A percentile compares a stretch with the other conserved stretches of the same genome.
phyloP scores from a whole-genome alignment of 2,888 invertebrate genomes.

The Nowickia ferox region DNA sequence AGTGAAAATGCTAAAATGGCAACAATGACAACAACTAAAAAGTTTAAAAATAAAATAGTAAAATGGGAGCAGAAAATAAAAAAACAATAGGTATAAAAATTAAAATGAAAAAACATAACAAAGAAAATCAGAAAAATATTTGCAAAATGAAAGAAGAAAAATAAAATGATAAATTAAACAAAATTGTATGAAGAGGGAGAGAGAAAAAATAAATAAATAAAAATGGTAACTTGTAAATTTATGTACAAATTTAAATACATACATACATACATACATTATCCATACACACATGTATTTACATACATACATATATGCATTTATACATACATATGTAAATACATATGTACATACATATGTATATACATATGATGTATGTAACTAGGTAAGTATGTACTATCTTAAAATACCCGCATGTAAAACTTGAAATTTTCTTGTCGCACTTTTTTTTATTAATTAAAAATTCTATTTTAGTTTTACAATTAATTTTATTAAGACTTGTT shows the following conservation, averaged over 20 bases:
- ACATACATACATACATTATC: too few species aligned
- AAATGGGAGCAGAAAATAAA: constrained; percentile 12
- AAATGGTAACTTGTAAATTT: constrained; percentile 1
- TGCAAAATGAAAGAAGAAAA: constrained; percentile 21
- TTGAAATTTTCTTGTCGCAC: neutral
- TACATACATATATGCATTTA: neutral
- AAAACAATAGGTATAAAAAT: neutral
- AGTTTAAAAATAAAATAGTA: constrained; percentile 34
- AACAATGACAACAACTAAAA: too few species aligned
- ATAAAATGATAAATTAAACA: constrained; percentile 12
- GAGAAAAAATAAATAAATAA: neutral
- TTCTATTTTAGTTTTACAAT: constrained; percentile 35
- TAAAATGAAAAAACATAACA: neutral
- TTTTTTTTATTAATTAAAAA: neutral
- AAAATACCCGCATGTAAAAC: too few species aligned
- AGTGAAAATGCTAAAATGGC: too few species aligned
- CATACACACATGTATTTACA: too few species aligned
- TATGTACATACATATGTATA: neutral
- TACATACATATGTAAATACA: neutral
- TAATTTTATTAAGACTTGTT: constrained; percentile 51
- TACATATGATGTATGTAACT: neutral
- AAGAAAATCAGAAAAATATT: constrained; percentile 26
- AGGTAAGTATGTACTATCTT: too few species aligned
- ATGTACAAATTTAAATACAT: neutral
- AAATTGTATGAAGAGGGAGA: constrained; percentile 13